Conservation (phyloP, 2,113 vertebrate species). For the Amia ocellicauda region DNA sequence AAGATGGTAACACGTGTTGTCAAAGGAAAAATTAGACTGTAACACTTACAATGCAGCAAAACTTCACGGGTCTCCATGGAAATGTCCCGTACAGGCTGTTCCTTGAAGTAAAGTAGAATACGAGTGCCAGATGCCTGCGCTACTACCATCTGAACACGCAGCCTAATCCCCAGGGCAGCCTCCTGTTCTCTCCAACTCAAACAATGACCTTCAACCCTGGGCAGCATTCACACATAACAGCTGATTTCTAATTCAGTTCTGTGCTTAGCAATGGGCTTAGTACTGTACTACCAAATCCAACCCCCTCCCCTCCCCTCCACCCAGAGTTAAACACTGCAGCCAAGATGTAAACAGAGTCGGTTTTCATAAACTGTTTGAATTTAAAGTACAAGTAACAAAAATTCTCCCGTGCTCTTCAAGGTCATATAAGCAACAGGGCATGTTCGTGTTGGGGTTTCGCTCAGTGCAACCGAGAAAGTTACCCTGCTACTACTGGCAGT, state of each 20-base stretch:
- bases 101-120: conserved; percentile 50
- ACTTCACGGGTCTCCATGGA: conserved; percentile 77
- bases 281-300: conserved; percentile 6
- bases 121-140: conserved; percentile 52
- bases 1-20: neutral
- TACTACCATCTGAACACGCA: conserved; percentile 46
- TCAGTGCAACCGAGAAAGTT: too few relatives aligned
- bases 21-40: conserved; percentile 4
- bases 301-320: neutral
- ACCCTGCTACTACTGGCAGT: too few relatives aligned
- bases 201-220: conserved; percentile 52
- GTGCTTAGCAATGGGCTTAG: conserved; percentile 40
- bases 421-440: too few relatives aligned
- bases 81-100: conserved; percentile 52
- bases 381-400: too few relatives aligned
- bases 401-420: too few relatives aligned
- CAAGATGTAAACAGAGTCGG: neutral
- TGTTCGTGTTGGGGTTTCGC: too few relatives aligned
- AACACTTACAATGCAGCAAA: conserved; percentile 80
- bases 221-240: conserved; percentile 48
- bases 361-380: neutral
- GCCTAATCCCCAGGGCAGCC: conserved; percentile 56
- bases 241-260: conserved; percentile 71
- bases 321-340: neutral
- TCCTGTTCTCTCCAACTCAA: conserved; percentile 54